Percentiles rank a stretch among this genome's conserved stretches.
These are phyloP conservation scores for Entomobrya multifasciata DNA, from an alignment of 2,888 invertebrate genomes.

Conservation along the genomic window DNA sequence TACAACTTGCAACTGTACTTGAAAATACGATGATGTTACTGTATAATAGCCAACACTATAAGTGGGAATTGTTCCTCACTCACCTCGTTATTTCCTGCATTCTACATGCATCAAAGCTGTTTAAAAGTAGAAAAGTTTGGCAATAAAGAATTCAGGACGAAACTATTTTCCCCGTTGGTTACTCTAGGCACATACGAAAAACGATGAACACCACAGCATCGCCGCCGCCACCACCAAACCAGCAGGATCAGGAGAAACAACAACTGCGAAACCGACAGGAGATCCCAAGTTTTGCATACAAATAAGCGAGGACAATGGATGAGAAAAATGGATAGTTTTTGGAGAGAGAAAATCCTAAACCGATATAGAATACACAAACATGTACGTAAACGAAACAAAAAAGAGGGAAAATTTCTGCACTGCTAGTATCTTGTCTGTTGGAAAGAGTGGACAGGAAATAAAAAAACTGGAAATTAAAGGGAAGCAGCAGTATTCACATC, in stretches of 20 bases:
- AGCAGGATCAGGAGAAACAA: background rate
- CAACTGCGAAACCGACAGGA: background rate
- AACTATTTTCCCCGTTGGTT: constrained; percentile 36
- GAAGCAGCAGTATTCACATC: no score
- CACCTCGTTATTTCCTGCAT: background rate
- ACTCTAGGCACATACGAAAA: background rate
- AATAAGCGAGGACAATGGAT: background rate
- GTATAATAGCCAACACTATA: no score
- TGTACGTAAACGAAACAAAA: no score
- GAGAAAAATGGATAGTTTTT: background rate
- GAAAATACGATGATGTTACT: no score
- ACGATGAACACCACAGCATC: background rate
- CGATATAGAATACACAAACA: background rate
- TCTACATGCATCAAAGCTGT: constrained; percentile 30
- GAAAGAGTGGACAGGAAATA: no score
- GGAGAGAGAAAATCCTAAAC: no score
- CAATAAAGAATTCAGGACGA: constrained; percentile 40
- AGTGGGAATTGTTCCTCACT: no score
- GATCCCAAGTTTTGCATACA: background rate
- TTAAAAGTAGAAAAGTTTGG: constrained; percentile 35
- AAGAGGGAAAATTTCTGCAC: no score
- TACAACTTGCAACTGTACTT: no score
- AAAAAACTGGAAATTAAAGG: no score
- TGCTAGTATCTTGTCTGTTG: no score
- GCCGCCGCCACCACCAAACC: no score